Percentiles rank a stretch among this genome's conserved stretches.
These are phyloP conservation scores for Frankliniella intonsa DNA, from an alignment of 2,888 invertebrate genomes.

Conservation along the genomic window DNA sequence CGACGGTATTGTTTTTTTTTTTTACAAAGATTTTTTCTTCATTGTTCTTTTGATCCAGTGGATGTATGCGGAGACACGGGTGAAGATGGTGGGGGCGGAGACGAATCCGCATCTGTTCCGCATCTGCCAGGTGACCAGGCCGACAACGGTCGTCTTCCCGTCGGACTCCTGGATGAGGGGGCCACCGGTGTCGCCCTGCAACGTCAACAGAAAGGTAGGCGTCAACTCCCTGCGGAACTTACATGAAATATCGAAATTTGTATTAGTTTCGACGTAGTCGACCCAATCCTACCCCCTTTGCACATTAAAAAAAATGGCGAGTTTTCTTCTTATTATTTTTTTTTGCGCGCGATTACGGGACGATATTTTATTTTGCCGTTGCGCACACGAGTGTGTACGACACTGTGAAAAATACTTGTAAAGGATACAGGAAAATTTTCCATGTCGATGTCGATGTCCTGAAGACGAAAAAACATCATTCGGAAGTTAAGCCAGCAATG, in stretches of 20 bases:
- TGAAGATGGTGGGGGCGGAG: conserved; percentile 36
- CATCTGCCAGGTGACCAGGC: conserved; percentile 40
- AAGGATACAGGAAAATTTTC: too few species aligned
- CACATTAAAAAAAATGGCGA: too few species aligned
- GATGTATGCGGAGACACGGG: conserved; percentile 37
- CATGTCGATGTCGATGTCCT: too few species aligned
- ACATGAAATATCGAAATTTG: background rate
- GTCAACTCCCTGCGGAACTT: background rate
- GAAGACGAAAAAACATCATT: too few species aligned
- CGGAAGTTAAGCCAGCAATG: too few species aligned
- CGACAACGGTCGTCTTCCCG: conserved; percentile 33
- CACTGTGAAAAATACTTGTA: too few species aligned
- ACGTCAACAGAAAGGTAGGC: background rate
- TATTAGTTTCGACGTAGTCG: background rate
- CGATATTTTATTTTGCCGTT: too few species aligned
- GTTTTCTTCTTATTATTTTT: too few species aligned
- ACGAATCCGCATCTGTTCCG: conserved; percentile 35
- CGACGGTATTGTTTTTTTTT: too few species aligned
- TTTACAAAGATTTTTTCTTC: too few species aligned
- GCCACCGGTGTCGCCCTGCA: conserved; percentile 41
- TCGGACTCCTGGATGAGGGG: conserved; percentile 35
- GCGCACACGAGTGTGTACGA: background rate
- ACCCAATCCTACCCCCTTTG: too few species aligned
- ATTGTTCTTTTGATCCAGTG: conserved; percentile 34
- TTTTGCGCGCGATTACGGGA: too few species aligned